phyloP scores from a whole-genome alignment of 2,113 vertebrate genomes.

The Phylloscopus trochilus region DNA sequence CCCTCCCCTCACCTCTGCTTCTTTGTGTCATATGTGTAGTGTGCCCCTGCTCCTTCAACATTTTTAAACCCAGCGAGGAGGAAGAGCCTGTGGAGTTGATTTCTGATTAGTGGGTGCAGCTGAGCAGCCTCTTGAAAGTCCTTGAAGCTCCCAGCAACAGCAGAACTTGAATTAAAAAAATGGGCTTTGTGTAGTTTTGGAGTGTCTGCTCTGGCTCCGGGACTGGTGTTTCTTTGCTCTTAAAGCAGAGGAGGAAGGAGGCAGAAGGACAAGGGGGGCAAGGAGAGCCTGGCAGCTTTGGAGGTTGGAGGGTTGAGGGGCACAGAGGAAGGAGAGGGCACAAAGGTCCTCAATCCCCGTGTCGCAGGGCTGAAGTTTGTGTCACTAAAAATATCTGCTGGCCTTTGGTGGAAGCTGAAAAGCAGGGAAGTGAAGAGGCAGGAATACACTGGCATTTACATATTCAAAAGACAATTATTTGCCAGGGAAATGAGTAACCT shows the following conservation, averaged over 20 bases:
- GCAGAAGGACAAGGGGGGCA: neutral
- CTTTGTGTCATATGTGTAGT: neutral
- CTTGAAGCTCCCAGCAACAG: neutral
- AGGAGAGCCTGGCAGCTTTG: neutral
- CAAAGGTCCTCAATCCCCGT: neutral
- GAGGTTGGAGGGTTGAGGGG: neutral
- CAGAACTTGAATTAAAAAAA: neutral
- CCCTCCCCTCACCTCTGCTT: neutral
- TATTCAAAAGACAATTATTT: neutral
- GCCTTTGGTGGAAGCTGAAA: neutral
- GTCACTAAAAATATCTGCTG: neutral
- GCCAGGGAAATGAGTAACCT: neutral
- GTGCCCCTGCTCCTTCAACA: neutral
- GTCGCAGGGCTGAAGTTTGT: neutral
- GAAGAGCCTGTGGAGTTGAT: neutral
- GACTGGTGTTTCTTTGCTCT: neutral
- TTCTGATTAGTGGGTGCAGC: neutral
- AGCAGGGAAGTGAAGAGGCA: neutral
- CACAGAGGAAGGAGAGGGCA: neutral
- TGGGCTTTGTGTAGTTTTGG: neutral
- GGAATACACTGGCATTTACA: neutral
- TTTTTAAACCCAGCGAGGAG: neutral
- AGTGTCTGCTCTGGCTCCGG: accelerated
- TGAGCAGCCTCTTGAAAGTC: neutral
- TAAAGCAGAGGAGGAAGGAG: neutral